These are phyloP conservation scores for Aromia moschata DNA, from an alignment of 2,888 invertebrate genomes.

Conservation along the genomic window DNA sequence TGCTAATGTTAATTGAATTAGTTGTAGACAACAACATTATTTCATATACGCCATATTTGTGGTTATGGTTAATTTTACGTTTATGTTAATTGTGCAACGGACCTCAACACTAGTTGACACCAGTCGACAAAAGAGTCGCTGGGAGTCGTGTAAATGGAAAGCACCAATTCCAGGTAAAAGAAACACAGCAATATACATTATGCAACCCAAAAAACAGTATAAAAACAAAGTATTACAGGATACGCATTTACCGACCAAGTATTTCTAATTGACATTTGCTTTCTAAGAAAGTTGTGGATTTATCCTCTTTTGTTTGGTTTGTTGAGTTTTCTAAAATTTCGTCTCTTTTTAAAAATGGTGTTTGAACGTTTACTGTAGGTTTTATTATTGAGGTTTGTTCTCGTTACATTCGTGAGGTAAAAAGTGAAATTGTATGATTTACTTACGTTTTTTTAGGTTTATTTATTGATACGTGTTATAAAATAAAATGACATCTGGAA, in stretches of 20 bases:
- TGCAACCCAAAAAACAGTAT: conserved; percentile 4
- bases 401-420: not conserved
- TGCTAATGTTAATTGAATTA: no score
- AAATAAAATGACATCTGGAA: conserved; percentile 55
- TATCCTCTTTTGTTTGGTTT: conserved; percentile 17
- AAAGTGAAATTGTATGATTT: not conserved
- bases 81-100: no score
- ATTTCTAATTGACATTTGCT: conserved; percentile 17
- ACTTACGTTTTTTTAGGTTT: conserved; percentile 20
- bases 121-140: no score
- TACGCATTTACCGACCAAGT: not conserved
- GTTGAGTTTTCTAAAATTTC: conserved; percentile 18
- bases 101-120: no score
- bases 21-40: no score
- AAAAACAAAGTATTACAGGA: conserved; percentile 1
- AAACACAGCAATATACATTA: conserved; percentile 5
- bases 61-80: no score
- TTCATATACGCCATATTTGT: no score
- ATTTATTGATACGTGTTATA: conserved; percentile 27
- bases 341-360: conserved; percentile 57
- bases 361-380: conserved; percentile 45
- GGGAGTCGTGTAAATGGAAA: no score
- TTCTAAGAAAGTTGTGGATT: conserved; percentile 18
- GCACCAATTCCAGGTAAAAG: no score
- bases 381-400: conserved; percentile 32